phyloP scores from a whole-genome alignment of 2,113 vertebrate genomes.

The Fulmarus glacialis region DNA sequence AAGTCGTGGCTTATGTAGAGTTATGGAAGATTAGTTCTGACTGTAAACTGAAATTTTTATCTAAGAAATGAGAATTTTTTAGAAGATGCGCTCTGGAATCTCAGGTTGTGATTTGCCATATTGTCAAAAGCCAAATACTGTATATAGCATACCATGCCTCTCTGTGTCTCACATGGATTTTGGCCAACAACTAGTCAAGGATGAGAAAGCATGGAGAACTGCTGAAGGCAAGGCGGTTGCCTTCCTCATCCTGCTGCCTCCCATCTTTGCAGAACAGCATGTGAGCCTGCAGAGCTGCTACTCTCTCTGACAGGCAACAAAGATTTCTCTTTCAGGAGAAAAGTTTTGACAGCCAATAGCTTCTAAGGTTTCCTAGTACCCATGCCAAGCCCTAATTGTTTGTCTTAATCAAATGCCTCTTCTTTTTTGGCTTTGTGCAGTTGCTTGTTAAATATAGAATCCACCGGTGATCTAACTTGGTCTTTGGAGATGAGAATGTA shows the following conservation, averaged over 20 bases:
- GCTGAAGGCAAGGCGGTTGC: neutral
- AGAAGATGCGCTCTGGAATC: neutral
- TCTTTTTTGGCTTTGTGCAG: neutral
- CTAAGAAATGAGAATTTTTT: neutral
- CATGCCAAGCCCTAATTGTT: neutral
- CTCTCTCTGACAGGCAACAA: neutral
- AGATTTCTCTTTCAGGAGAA: neutral
- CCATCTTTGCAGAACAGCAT: neutral
- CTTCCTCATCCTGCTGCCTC: neutral
- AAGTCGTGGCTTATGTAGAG: neutral
- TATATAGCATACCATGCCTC: neutral
- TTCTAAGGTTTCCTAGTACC: neutral
- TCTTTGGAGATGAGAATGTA: neutral
- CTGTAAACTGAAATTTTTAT: neutral
- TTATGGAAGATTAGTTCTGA: neutral
- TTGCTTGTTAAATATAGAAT: neutral
- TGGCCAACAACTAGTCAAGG: neutral
- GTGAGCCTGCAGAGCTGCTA: neutral
- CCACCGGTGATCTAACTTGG: neutral
- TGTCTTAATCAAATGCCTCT: conserved; percentile 7
- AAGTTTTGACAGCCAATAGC: neutral
- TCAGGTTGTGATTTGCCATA: neutral
- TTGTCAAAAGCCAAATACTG: neutral
- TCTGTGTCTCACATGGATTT: neutral
- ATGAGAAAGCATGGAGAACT: neutral